Base-by-base conservation (phyloP, 2,888 invertebrate genomes). In the Sarcophaga caerulescens region DNA sequence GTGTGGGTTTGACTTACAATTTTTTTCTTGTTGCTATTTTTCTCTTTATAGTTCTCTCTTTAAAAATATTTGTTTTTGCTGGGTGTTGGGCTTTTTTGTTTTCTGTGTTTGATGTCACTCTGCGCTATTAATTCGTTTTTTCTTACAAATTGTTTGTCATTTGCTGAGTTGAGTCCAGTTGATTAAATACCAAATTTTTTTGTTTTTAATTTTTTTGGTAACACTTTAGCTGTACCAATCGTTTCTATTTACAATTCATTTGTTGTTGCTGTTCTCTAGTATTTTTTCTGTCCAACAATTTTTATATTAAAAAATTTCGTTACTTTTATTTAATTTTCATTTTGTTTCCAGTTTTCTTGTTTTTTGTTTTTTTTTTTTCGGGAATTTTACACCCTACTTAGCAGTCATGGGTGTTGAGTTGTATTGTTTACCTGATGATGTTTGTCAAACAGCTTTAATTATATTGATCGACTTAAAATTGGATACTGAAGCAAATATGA, bases 371-470 rank as follows among this genome's bases (percentile, higher is more conserved):
- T 14, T 52, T 52, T 52, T 52, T 12, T 47, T 14, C 14, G 1
- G 17, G 14, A 14, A 52, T 52, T 52, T 52, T 52, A 35, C 2
- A 35, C 35, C 35, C 35, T 35, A 35, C 35, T 35, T 35, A 8
- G 35, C 35, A 35, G 35, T 8, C 35, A 8, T 35, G 10, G 35
- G 35, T 35, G 35, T 35, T 10, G 35, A 35, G 35, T 8, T 35
- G 35, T 35, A 35, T 35, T 35, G 0, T 10, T 35, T 8, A 10
- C 35, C 0, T 8, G 35, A 0, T 35, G 2, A 35, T 35, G 35
- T 35, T 76, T 71, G 65, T 35, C 45, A 65, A 82, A 65, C 57
- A 76, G 21, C 17, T 65, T 71, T 71, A 60, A 82, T 82, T 82
- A 60, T 60, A 19, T 23, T 35, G 1, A 35, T 10, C 8, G 2